phyloP scores from a whole-genome alignment of 1,140 invertebrate species.

The Hylaeus volcanicus region DNA sequence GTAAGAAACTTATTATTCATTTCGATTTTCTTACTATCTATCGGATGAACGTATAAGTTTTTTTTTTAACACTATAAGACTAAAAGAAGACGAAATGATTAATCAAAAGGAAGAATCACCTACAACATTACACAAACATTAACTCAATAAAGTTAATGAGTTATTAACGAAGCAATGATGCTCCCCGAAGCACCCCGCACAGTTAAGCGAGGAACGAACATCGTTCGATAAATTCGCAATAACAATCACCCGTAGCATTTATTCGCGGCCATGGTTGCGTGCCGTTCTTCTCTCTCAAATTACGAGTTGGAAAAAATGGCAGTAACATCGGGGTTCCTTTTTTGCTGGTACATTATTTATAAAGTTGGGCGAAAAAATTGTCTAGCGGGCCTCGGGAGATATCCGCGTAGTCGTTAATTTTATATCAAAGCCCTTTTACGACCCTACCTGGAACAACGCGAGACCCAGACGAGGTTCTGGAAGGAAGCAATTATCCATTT shows the following conservation, averaged over 20 bases:
- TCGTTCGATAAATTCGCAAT: not conserved
- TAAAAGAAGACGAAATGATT: too few relatives aligned
- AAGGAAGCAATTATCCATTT: slow-evolving; percentile 72
- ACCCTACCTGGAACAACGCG: slow-evolving; percentile 69
- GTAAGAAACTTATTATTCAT: too few relatives aligned
- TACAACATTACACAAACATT: too few relatives aligned
- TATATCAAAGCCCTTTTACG: slow-evolving; percentile 69
- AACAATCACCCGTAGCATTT: not conserved
- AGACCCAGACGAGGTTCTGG: slow-evolving; percentile 45
- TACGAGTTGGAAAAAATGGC: not conserved
- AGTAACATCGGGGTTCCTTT: not conserved
- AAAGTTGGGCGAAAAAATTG: not conserved
- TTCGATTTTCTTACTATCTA: too few relatives aligned
- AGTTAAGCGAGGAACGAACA: too few relatives aligned
- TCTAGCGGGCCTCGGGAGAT: not conserved
- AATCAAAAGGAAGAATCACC: too few relatives aligned
- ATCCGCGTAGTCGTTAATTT: slow-evolving; percentile 68
- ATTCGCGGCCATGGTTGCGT: too few relatives aligned
- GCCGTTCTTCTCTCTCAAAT: not conserved
- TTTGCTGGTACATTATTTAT: not conserved
- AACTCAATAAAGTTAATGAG: too few relatives aligned
- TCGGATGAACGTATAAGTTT: too few relatives aligned
- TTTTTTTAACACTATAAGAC: too few relatives aligned
- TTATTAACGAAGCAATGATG: too few relatives aligned
- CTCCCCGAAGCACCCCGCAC: too few relatives aligned